Percentiles rank a stretch among this genome's conserved stretches.
Evolutionary conservation across 2,888 invertebrate species (phyloP).

Genomic region (Platypus cylindrus): DNA sequence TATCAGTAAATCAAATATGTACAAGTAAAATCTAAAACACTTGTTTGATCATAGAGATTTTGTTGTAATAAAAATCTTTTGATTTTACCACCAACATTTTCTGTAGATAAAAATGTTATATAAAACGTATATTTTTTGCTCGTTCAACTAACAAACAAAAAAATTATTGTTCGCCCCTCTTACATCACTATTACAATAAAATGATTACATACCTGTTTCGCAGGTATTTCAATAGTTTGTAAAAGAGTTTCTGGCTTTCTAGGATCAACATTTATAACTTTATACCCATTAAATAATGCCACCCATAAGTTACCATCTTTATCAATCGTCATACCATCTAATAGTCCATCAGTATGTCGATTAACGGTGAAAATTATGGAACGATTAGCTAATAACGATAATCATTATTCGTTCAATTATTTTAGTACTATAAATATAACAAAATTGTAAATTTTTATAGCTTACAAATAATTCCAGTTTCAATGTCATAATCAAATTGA

Average conservation of each 20-base stretch:
- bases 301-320: slow-evolving; percentile 66
- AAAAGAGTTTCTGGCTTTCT: slow-evolving; percentile 40
- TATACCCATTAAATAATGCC: slow-evolving; percentile 57
- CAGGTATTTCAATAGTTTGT: slow-evolving; percentile 48
- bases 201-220: slow-evolving; percentile 44
- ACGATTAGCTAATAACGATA: slow-evolving; percentile 43
- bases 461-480: slow-evolving; percentile 37
- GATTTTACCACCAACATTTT: too few species aligned
- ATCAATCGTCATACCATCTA: slow-evolving; percentile 72
- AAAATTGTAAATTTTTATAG: slow-evolving; percentile 24
- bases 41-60: too few species aligned
- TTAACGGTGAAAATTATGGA: slow-evolving; percentile 44
- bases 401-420: slow-evolving; percentile 1
- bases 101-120: too few species aligned
- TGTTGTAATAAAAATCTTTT: too few species aligned
- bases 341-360: slow-evolving; percentile 36
- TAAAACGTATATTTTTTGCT: too few species aligned
- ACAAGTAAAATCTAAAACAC: too few species aligned
- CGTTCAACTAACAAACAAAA: too few species aligned
- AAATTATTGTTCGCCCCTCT: too few species aligned
- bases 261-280: slow-evolving; percentile 46
- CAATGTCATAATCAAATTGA: slow-evolving; percentile 50
- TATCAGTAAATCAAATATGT: too few species aligned
- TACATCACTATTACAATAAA: neutral
- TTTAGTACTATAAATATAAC: neutral